A percentile compares a stretch with the other conserved stretches of the same genome.
Evolutionary conservation across 35 echinoderm and acorn worm species (phyloP).

Genomic region (Antedon bifida): DNA sequence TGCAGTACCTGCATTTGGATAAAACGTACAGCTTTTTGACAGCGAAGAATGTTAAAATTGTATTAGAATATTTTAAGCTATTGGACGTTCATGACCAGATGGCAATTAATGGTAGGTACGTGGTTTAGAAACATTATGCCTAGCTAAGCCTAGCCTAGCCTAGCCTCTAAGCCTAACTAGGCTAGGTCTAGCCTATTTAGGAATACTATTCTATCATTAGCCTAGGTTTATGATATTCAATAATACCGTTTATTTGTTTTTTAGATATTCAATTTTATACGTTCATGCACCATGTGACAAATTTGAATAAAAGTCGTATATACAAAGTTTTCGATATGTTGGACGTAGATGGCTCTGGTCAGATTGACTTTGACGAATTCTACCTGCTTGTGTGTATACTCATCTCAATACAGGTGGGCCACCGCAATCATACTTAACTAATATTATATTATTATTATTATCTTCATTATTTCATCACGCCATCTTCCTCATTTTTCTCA

Average conservation of each 20-base stretch:
- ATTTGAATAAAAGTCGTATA: conserved; percentile 74
- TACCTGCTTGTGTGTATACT: conserved; percentile 86
- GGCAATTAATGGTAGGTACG: conserved; percentile 65
- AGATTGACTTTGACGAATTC: conserved; percentile 95
- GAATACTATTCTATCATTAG: too few relatives aligned
- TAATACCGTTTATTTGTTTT: conserved; percentile 13
- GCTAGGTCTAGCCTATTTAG: too few relatives aligned
- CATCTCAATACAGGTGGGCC: conserved; percentile 49
- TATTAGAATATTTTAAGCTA: conserved; percentile 79
- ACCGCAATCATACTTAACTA: too few relatives aligned
- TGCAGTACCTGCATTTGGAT: conserved; percentile 72
- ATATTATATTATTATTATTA: too few relatives aligned
- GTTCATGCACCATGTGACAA: conserved; percentile 57
- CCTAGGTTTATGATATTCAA: background rate
- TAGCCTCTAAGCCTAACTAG: background rate
- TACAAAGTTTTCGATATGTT: conserved; percentile 98
- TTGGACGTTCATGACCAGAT: conserved; percentile 76
- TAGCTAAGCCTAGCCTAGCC: background rate
- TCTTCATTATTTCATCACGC: too few relatives aligned
- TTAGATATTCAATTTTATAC: conserved; percentile 83
- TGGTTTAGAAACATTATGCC: background rate
- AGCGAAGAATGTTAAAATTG: conserved; percentile 66
- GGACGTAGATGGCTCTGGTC: conserved; percentile 89
- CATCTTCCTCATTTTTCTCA: too few relatives aligned
- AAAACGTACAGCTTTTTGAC: conserved; percentile 91